Evolutionary conservation across 1,140 invertebrate species (phyloP).

Genomic region (Euborellia annulipes): DNA sequence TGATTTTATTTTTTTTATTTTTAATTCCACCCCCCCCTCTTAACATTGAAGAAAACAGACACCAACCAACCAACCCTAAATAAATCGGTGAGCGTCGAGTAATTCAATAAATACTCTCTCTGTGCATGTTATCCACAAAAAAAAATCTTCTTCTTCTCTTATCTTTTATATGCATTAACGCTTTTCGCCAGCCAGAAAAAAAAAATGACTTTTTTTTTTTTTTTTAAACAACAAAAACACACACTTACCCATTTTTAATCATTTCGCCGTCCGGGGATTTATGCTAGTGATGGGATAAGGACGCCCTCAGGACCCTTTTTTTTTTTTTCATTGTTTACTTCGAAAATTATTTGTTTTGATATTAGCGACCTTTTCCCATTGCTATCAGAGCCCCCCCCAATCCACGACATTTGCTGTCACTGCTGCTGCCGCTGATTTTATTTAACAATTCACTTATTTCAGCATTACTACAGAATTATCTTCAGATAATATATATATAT

Average conservation of each 20-base stretch:
- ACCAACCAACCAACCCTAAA: slow-evolving; percentile 13
- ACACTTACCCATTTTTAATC: slow-evolving; percentile 4
- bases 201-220: slow-evolving; percentile 18
- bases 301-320: neutral
- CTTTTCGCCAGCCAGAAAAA: slow-evolving; percentile 14
- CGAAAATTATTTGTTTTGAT: too few relatives aligned
- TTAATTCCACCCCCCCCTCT: too few relatives aligned
- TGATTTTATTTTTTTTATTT: too few relatives aligned
- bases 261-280: neutral
- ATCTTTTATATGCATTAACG: slow-evolving; percentile 4
- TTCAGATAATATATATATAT: too few relatives aligned
- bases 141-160: too few relatives aligned
- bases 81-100: slow-evolving; percentile 34
- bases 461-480: too few relatives aligned
- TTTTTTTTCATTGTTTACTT: too few relatives aligned
- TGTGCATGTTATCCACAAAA: too few relatives aligned
- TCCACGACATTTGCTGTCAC: neutral
- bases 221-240: slow-evolving; percentile 17
- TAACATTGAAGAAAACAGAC: too few relatives aligned
- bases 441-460: neutral
- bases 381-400: too few relatives aligned
- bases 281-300: slow-evolving; percentile 12
- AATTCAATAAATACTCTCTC: slow-evolving; percentile 3
- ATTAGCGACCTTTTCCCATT: too few relatives aligned
- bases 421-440: slow-evolving; percentile 5